Evolutionary conservation across 1,140 invertebrate genomes (phyloP).

Genomic region (Colletes gigas): DNA sequence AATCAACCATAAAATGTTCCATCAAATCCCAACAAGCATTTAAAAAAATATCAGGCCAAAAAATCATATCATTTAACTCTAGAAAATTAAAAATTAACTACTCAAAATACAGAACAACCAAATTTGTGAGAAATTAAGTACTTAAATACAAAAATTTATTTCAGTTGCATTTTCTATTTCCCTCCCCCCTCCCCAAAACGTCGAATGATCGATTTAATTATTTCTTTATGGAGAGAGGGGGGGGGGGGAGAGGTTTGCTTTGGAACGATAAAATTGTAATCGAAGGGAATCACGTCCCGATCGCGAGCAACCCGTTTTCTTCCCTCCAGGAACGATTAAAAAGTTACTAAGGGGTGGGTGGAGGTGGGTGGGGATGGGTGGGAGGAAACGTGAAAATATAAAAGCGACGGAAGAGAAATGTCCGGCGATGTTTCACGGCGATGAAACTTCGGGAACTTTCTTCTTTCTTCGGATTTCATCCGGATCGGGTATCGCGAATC

Average conservation of each 20-base stretch:
- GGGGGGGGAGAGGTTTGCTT: neutral
- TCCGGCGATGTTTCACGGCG: conserved; percentile 8
- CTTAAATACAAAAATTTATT: no score
- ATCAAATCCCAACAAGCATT: no score
- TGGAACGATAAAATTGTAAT: no score
- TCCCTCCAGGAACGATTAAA: conserved; percentile 13
- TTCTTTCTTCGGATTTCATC: conserved; percentile 17
- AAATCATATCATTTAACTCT: no score
- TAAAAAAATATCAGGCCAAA: no score
- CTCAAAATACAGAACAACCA: no score
- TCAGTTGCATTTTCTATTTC: no score
- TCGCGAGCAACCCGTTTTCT: neutral
- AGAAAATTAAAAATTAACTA: no score
- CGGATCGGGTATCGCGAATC: conserved; percentile 18
- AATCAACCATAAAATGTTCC: no score
- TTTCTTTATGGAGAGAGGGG: neutral
- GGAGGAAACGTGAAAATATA: conserved; percentile 14
- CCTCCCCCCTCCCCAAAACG: no score
- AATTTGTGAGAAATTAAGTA: no score
- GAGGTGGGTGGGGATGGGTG: no score
- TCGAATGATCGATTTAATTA: neutral
- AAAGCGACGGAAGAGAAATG: conserved; percentile 23
- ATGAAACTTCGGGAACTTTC: conserved; percentile 24
- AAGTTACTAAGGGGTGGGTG: conserved; percentile 1
- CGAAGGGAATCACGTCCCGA: neutral